Percentiles rank a stretch among this genome's conserved stretches.
Conservation (phyloP, 2,797 vertebrate species). For the Orientallactaga sibirica region DNA sequence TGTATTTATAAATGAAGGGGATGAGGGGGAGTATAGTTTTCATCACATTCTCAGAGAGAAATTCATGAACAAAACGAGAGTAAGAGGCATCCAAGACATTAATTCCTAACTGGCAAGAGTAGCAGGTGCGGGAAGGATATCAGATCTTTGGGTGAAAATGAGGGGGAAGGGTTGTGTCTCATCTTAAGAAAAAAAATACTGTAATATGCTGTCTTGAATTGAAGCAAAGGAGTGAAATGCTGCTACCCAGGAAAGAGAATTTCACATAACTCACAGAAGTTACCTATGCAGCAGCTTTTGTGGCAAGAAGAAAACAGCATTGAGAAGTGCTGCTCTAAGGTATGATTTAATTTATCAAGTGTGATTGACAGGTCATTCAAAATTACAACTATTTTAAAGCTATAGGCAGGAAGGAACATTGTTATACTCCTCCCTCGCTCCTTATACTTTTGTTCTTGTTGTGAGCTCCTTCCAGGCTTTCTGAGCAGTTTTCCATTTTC, state of each 20-base stretch:
- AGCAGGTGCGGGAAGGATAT: background rate
- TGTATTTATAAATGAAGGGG: background rate
- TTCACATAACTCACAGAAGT: background rate
- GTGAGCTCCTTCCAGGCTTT: constrained; percentile 50
- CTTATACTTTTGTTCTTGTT: constrained; percentile 8
- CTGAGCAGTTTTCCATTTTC: background rate
- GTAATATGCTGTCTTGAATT: constrained; percentile 4
- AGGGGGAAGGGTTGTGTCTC: background rate
- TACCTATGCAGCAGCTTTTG: constrained; percentile 55
- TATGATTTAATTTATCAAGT: constrained; percentile 49
- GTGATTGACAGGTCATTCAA: constrained; percentile 60
- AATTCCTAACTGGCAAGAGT: constrained; percentile 1
- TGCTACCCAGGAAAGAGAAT: constrained; percentile 34
- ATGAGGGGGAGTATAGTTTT: background rate
- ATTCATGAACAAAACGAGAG: background rate
- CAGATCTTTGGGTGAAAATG: constrained; percentile 10
- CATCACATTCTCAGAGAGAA: constrained; percentile 1
- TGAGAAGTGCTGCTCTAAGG: constrained; percentile 39
- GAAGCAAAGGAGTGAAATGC: background rate
- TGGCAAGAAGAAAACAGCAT: constrained; percentile 13
- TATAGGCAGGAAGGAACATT: constrained; percentile 12
- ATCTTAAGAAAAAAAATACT: background rate
- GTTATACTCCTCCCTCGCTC: background rate
- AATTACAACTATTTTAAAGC: constrained; percentile 57
- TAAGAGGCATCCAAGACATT: background rate